Conservation (phyloP, 2,113 vertebrate species). For the Phocoena sinus region DNA sequence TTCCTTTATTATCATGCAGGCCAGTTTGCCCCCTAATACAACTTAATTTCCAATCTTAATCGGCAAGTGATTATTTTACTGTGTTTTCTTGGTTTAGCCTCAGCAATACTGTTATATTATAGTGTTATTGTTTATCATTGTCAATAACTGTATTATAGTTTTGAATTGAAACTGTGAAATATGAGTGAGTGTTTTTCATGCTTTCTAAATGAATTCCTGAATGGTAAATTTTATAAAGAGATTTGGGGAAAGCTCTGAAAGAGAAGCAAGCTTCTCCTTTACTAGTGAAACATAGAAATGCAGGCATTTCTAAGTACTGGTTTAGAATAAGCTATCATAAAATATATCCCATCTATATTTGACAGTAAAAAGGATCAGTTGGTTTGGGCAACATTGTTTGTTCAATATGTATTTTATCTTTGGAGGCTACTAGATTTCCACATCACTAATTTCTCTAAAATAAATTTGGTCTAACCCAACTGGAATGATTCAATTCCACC, state of each 20-base stretch:
- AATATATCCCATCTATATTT: background rate
- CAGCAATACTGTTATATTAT: background rate
- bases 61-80: background rate
- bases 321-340: background rate
- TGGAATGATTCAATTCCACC: background rate
- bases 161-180: background rate
- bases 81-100: background rate
- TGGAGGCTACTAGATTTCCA: background rate
- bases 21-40: background rate
- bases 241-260: background rate
- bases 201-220: background rate
- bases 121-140: background rate
- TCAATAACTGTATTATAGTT: background rate
- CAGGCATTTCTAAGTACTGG: background rate
- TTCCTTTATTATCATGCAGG: background rate
- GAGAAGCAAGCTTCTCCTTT: background rate
- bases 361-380: background rate
- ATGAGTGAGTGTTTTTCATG: background rate
- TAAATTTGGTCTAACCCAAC: background rate
- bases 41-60: background rate
- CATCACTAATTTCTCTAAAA: background rate
- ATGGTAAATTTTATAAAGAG: background rate
- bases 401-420: conserved; percentile 20
- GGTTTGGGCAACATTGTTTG: background rate
- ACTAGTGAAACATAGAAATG: background rate